These are phyloP conservation scores for Ectemnius cavifrons DNA, from an alignment of 2,888 invertebrate genomes.

Conservation along the genomic window DNA sequence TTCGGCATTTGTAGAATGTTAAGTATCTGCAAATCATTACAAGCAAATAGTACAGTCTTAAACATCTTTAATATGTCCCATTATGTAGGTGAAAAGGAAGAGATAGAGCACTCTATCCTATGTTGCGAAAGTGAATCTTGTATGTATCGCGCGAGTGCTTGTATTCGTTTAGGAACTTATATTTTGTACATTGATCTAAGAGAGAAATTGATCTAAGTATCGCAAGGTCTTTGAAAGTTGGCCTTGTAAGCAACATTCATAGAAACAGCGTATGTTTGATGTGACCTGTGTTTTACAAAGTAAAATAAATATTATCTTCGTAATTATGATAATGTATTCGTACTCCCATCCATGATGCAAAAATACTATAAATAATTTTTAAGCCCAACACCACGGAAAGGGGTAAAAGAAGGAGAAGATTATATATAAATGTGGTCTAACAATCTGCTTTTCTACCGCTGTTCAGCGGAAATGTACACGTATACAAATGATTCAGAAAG, in stretches of 20 bases:
- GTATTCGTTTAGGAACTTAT: conserved; percentile 50
- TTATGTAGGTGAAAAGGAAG: neutral
- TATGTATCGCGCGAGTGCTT: conserved; percentile 39
- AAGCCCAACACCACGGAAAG: no score
- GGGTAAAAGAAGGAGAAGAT: no score
- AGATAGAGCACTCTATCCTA: conserved; percentile 34
- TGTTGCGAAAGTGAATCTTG: conserved; percentile 40
- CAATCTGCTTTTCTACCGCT: no score
- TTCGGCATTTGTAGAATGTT: no score
- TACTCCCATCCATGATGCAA: no score
- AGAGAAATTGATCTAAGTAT: conserved; percentile 15
- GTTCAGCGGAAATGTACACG: neutral
- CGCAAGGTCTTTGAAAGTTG: conserved; percentile 33
- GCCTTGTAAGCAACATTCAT: conserved; percentile 41
- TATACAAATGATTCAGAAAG: conserved; percentile 13
- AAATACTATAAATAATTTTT: no score
- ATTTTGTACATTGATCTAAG: conserved; percentile 48
- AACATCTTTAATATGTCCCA: no score
- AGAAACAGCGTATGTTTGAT: conserved; percentile 51
- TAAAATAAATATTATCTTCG: conserved; percentile 52
- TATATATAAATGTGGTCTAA: no score
- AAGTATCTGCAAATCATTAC: no score
- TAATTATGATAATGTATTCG: conserved; percentile 19
- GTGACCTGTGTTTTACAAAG: conserved; percentile 55
- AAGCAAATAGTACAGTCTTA: no score